Base-by-base conservation (phyloP, 2,113 vertebrate genomes). In the Probosciger aterrimus region DNA sequence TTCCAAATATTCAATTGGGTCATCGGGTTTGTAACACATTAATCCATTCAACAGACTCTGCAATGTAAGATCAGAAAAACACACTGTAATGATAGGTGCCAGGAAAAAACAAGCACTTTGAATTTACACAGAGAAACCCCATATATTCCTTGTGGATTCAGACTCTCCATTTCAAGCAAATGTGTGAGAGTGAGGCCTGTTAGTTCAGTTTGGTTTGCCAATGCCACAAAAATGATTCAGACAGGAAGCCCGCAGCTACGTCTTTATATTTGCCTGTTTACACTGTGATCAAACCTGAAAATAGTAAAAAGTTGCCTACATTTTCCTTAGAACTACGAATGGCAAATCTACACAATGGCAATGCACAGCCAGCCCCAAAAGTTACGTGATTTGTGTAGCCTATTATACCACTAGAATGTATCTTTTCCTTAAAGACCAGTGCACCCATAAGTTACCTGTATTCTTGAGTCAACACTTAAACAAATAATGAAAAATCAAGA, bases 1-100 rank as follows among this genome's bases (percentile, higher is more conserved):
- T 97, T 99, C 99, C 97, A 99, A 96, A 97, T 99, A 99, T 69
- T 99, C 99, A 52, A 99, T 95, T n/a, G 99, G 99, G 96, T 99
- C 99, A 82, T 99, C 99, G 0, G 99, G 99, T 60, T 99, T 99
- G 91, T 99, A 98, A 97, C 98, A 99, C 98, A 99, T 99, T 97
- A 99, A 93, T 95, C 99, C 99, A 92, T 99, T 99, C 97, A 99
- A 97, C 95, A 99, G 98, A 95, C 99, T 99, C 99, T 99, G 98
- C 30, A 98, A 98, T 5, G 57, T 16, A 97, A 95, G 14, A 77
- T 86, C 41, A 80, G 57, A 96, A 96, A 92, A 18, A 63, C 4
- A 67, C 28, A 15, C 47, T 41, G 2, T 43, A 55, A 68, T 27
- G 44, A 46, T 0, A 82, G 47, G 22, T 14, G 44, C 22, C 68